These are phyloP conservation scores for Pandemis corylana DNA, from an alignment of 2,888 invertebrate genomes.

Conservation along the genomic window DNA sequence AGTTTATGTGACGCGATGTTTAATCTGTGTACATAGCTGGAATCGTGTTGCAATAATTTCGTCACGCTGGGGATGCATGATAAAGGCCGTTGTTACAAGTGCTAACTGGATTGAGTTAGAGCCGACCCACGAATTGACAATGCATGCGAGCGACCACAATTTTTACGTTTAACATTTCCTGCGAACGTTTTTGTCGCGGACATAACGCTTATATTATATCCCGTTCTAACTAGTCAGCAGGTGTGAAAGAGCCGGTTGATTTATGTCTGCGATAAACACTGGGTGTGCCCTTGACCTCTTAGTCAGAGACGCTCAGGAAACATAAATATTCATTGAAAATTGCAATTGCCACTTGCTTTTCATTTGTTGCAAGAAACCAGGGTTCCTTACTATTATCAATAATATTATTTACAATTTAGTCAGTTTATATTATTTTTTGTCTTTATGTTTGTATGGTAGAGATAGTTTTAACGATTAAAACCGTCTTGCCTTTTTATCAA, in stretches of 20 bases:
- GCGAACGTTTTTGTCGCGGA: neutral
- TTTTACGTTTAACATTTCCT: conserved; percentile 43
- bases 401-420: too few species aligned
- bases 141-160: conserved; percentile 60
- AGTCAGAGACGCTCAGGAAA: neutral
- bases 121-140: conserved; percentile 58
- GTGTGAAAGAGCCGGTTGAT: neutral
- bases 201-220: neutral
- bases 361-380: neutral
- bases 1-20: neutral
- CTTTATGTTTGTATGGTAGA: too few species aligned
- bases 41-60: conserved; percentile 26
- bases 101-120: conserved; percentile 63
- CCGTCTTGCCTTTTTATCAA: too few species aligned
- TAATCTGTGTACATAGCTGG: conserved; percentile 4
- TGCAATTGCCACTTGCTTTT: neutral
- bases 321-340: conserved; percentile 4
- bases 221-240: neutral
- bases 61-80: conserved; percentile 8
- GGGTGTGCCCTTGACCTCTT: conserved; percentile 27
- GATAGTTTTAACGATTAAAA: too few species aligned
- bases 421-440: too few species aligned
- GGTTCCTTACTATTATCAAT: neutral
- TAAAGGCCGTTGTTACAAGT: conserved; percentile 41
- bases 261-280: neutral